phyloP scores from a whole-genome alignment of 2,113 vertebrate genomes.

The Atlantisia rogersi region DNA sequence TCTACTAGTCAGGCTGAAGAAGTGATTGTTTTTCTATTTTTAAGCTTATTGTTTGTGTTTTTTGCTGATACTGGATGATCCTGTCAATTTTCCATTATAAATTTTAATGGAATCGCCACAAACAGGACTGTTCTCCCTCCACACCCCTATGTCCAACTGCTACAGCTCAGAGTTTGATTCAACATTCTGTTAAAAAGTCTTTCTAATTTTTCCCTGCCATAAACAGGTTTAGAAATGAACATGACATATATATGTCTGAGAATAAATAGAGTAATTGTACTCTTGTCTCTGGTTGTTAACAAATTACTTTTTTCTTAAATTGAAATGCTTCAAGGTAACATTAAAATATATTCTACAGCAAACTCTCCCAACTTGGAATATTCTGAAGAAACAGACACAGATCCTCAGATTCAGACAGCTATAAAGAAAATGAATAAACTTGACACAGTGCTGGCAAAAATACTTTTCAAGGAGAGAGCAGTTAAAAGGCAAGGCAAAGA shows the following conservation, averaged over 20 bases:
- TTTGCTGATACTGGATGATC: background rate
- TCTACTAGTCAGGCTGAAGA: background rate
- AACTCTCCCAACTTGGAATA: background rate
- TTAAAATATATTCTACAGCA: slow-evolving; percentile 23
- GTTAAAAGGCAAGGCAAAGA: slow-evolving; percentile 81
- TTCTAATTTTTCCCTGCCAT: background rate
- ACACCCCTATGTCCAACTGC: background rate
- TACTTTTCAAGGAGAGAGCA: slow-evolving; percentile 76
- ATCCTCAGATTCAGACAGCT: slow-evolving; percentile 77
- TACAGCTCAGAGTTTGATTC: background rate
- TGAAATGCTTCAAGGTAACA: background rate
- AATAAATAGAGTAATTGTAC: background rate
- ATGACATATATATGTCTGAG: background rate
- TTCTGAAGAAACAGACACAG: slow-evolving; percentile 54
- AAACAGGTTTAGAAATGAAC: background rate
- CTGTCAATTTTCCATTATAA: background rate
- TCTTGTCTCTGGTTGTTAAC: background rate
- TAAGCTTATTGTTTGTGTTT: background rate
- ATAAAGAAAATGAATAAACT: slow-evolving; percentile 84
- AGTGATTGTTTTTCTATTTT: background rate
- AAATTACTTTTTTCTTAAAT: background rate
- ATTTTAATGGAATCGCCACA: background rate
- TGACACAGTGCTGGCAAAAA: slow-evolving; percentile 81
- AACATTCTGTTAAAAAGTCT: background rate
- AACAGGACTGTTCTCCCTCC: background rate